phyloP scores from a whole-genome alignment of 2,797 vertebrate genomes.

The Ptychadena robeensis region DNA sequence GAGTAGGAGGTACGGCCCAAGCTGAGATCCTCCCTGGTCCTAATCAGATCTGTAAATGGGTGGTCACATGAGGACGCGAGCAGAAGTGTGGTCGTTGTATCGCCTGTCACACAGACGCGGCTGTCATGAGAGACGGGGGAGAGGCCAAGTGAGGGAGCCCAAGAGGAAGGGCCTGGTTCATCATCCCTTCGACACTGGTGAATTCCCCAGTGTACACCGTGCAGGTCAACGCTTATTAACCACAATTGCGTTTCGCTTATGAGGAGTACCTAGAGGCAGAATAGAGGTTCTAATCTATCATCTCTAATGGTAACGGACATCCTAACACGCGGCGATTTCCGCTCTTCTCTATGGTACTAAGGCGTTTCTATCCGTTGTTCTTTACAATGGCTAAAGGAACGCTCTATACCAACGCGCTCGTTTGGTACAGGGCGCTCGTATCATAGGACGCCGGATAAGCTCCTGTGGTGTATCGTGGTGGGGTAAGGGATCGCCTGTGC shows the following conservation, averaged over 20 bases:
- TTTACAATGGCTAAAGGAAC: not conserved
- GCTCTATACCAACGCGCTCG: constrained; percentile 19
- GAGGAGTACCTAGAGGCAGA: not conserved
- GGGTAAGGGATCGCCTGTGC: not conserved
- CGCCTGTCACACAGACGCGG: constrained; percentile 84
- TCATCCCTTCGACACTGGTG: constrained; percentile 41
- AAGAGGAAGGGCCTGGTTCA: constrained; percentile 63
- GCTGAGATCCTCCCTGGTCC: constrained; percentile 94
- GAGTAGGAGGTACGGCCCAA: constrained; percentile 93
- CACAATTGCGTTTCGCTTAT: constrained; percentile 3
- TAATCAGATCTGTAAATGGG: constrained; percentile 84
- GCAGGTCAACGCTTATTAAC: not conserved
- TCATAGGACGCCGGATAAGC: not conserved
- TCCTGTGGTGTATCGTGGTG: not conserved
- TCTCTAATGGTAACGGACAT: constrained; percentile 52
- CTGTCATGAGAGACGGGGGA: constrained; percentile 85
- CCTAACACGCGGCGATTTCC: no score
- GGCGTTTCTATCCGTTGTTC: no score
- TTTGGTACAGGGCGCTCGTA: constrained; percentile 21
- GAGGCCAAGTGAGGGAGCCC: constrained; percentile 73
- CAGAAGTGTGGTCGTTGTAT: constrained; percentile 75
- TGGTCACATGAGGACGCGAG: constrained; percentile 77
- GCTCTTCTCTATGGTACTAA: no score
- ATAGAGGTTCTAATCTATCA: not conserved
- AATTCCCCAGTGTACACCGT: constrained; percentile 11